These are phyloP conservation scores for Phrynocephalus guinanensis DNA, from an alignment of 2,797 vertebrate species.

Conservation along the genomic window DNA sequence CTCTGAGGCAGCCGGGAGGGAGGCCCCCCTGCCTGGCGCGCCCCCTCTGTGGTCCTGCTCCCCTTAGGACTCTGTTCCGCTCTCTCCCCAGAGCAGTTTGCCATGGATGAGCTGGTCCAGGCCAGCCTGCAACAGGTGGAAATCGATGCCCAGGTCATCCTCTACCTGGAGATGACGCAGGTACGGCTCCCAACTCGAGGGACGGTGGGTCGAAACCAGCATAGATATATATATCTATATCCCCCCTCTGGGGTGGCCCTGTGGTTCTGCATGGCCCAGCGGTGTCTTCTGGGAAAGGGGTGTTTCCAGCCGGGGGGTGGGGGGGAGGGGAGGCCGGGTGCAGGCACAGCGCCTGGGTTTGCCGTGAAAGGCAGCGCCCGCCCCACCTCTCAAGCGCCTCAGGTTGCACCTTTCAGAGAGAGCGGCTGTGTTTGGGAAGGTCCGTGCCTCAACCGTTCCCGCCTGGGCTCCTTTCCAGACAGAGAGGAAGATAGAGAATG, in stretches of 20 bases:
- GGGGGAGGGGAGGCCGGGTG: not conserved
- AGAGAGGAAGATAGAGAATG: too few relatives aligned
- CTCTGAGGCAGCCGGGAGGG: not conserved
- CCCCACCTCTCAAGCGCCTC: too few relatives aligned
- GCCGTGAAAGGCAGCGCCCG: too few relatives aligned
- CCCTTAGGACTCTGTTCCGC: not conserved
- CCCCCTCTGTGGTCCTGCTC: not conserved
- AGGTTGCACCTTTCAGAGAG: too few relatives aligned
- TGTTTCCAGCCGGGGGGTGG: not conserved
- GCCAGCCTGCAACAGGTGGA: conserved; percentile 84
- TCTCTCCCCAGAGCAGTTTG: conserved; percentile 83
- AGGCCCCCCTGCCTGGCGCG: too few relatives aligned
- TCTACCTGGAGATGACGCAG: conserved; percentile 91
- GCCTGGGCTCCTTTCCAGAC: too few relatives aligned
- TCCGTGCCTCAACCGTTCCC: too few relatives aligned
- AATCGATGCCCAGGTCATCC: conserved; percentile 89
- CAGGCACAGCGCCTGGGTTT: too few relatives aligned
- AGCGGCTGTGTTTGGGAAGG: too few relatives aligned
- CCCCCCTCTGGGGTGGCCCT: too few relatives aligned
- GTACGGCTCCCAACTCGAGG: conserved; percentile 58
- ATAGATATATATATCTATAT: not conserved
- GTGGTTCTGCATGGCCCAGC: too few relatives aligned
- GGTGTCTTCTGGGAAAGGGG: not conserved
- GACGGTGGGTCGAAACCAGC: rapidly evolving
- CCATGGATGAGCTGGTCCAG: conserved; percentile 87